Base-by-base conservation (phyloP, 2,888 invertebrate genomes). In the Melanchra persicariae region DNA sequence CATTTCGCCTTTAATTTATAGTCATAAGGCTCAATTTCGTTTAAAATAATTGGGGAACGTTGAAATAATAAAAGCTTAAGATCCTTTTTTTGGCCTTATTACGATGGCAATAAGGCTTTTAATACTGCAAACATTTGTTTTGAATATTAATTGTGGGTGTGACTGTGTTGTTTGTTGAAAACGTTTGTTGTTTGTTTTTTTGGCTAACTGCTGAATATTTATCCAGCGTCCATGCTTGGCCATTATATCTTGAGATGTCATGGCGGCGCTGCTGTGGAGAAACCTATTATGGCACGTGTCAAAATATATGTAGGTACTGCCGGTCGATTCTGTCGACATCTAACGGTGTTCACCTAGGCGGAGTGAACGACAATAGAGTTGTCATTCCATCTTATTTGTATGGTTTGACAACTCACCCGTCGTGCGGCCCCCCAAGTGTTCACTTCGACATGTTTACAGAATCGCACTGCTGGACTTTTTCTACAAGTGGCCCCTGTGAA, bases 1-100 rank as follows among this genome's bases (percentile, higher is more conserved):
- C 12, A 10, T 51, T 55, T 43, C 52, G 45, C 43, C 62, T 72
- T 58, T 66, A 55, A 26, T 6, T 1, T 30, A 34, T 15, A 24
- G 40, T 2, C 17, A 37, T 69, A 77, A 72, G 68, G 57, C 15
- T 74, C 60, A 73, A 69, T 73, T 60, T 77, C 34, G 57, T 22
- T 60, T 77, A 69, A 34, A 22, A 17, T 45, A 60, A 45, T 51
- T 63, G n/a, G 10, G 54, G 15, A 57, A 52, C 40, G 26, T 34
- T 34, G 30, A 71, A 74, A 74, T 63, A 60, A 52, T 40, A 58
- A 62, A 67, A 62, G 34, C 6, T 10, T 15, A 19, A 15, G 12
- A 22, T 40, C 24, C 0, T 57, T 43, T 47, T 65, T 49, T 57
- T 17, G 2, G 52, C 40, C 55, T 63, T 71, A 64, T 47, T 30